These are phyloP conservation scores for Chaenocephalus aceratus DNA, from an alignment of 2,113 vertebrate genomes.

Conservation along the genomic window DNA sequence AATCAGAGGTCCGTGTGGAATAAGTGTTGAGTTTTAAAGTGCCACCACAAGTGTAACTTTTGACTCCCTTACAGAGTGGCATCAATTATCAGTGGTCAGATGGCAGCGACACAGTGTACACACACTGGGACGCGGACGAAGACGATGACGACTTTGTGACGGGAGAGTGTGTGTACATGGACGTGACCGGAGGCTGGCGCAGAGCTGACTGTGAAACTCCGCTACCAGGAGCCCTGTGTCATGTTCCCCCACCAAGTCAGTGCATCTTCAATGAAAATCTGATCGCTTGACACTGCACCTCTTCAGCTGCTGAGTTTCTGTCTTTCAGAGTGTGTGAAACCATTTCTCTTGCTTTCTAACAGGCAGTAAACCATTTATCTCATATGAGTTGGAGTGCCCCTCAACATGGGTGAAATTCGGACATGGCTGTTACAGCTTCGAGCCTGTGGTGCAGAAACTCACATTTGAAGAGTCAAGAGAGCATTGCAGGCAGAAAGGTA, in stretches of 20 bases:
- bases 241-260: slow-evolving; percentile 80
- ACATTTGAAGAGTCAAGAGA: slow-evolving; percentile 88
- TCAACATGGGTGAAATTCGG: slow-evolving; percentile 92
- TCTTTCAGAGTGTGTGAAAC: slow-evolving; percentile 1
- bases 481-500: slow-evolving; percentile 92
- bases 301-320: slow-evolving; percentile 5
- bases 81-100: slow-evolving; percentile 92
- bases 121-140: slow-evolving; percentile 86
- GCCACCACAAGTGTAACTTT: neutral
- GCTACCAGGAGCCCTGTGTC: slow-evolving; percentile 91
- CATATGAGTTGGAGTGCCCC: slow-evolving; percentile 84
- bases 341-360: slow-evolving; percentile 44
- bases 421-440: slow-evolving; percentile 92
- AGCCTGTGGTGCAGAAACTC: slow-evolving; percentile 86
- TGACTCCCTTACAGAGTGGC: slow-evolving; percentile 82
- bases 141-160: slow-evolving; percentile 80
- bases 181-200: slow-evolving; percentile 89
- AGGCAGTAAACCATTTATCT: slow-evolving; percentile 82
- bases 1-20: neutral
- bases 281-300: neutral
- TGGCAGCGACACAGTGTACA: slow-evolving; percentile 88
- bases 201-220: slow-evolving; percentile 84
- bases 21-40: neutral
- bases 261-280: slow-evolving; percentile 22
- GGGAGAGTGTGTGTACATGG: slow-evolving; percentile 91